Evolutionary conservation across 2,888 invertebrate genomes (phyloP).

Genomic region (Eupithecia tripunctaria): DNA sequence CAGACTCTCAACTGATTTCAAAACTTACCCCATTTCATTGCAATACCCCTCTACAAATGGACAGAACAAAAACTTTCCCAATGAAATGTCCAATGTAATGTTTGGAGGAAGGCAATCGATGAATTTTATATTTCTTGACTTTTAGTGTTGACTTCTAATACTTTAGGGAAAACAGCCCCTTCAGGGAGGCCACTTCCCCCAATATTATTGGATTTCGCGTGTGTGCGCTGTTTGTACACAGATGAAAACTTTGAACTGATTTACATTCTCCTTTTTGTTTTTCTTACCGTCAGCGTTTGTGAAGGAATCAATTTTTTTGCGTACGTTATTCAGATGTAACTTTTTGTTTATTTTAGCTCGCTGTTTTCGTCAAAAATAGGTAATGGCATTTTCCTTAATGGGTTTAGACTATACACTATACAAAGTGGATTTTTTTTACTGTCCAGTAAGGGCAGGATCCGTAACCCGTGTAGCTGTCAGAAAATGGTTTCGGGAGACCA

Average conservation of each 20-base stretch:
- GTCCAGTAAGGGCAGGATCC: too few species aligned
- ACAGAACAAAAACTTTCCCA: conserved; percentile 38
- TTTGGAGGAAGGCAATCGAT: conserved; percentile 69
- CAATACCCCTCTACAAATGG: conserved; percentile 8
- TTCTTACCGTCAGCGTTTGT: conserved; percentile 39
- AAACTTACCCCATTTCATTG: conserved; percentile 25
- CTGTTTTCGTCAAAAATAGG: conserved; percentile 9
- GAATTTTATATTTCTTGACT: conserved; percentile 78
- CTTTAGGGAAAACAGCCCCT: conserved; percentile 76
- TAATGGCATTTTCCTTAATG: background rate
- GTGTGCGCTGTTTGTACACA: conserved; percentile 58
- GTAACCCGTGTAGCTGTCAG: too few species aligned
- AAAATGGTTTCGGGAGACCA: too few species aligned
- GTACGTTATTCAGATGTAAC: conserved; percentile 15
- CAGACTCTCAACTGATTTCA: background rate
- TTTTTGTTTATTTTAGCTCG: conserved; percentile 14
- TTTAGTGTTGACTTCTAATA: conserved; percentile 66
- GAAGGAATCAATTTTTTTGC: conserved; percentile 33
- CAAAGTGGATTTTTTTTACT: too few species aligned
- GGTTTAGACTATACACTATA: background rate
- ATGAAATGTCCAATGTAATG: conserved; percentile 46
- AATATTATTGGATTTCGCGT: conserved; percentile 78
- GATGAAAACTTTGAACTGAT: conserved; percentile 74
- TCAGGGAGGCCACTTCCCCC: conserved; percentile 67
- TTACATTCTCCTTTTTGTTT: conserved; percentile 58